Evolutionary conservation across 2,888 invertebrate genomes (phyloP), one percentile per base, ranked within the genome.

Genomic region (Acrobeloides nanus): DNA sequence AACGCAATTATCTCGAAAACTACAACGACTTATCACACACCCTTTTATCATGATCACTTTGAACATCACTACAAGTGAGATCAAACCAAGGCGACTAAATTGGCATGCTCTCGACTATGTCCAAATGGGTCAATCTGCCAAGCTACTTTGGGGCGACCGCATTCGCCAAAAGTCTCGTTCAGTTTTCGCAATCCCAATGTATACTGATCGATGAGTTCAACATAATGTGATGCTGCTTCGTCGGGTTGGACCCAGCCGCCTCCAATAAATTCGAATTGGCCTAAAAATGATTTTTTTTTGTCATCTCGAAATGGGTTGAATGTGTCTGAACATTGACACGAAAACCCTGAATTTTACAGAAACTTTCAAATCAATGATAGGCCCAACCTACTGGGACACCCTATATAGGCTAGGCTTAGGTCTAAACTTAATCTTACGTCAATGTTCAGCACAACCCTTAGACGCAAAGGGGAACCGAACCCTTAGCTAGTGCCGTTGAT

Each of bases 111-210:
- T 31, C 76, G 64, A 33, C 78, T 78, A 40, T 56, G 80, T 0
- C 80, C 80, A 60, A 80, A 80, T 24, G 80, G 80, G 59, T 80
- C 80, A 37, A 80, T 78, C 64, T 80, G 80, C 80, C 80, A 80
- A 6, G 76, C 80, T 3, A 77, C 72, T 39, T 72, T 72, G 0
- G 79, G 78, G 38, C 75, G 59, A 6, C 75, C 80, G 60, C 80
- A 80, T 18, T 63, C 62, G 5, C 74, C 73, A 53, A 74, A 75
- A 10, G 38, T 41, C 33, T 43, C 33, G 51, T 53, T 61, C 27
- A 66, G 35, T 8, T 41, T 48, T 10, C 55, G 52, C 20, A 78
- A 71, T 4, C 80, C 80, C 3, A 77, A 61, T 1, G 78, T 76
- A 72, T 79, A 78, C 59, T 80, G 80, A 61, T 81, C 80, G 43